Percentiles rank a stretch among this genome's conserved stretches.
Conservation (phyloP, 2,888 invertebrate species). For the Dryobotodes eremita region DNA sequence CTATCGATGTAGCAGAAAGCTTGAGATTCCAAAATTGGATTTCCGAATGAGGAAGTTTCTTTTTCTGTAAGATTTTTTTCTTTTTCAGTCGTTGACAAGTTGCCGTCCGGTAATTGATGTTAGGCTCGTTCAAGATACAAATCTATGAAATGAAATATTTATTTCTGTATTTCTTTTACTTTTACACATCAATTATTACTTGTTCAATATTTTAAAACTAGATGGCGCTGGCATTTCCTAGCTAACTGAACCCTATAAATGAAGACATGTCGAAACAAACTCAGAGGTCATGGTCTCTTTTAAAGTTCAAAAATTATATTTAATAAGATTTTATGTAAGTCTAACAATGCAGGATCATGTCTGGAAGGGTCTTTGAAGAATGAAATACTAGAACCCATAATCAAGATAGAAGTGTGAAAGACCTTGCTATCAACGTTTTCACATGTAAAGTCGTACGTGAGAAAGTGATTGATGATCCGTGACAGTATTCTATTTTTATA, state of each 20-base stretch:
- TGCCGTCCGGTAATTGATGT: constrained; percentile 16
- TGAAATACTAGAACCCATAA: background rate
- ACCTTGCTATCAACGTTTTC: background rate
- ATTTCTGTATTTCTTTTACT: background rate
- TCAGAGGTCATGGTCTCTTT: background rate
- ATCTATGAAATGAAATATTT: background rate
- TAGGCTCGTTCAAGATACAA: background rate
- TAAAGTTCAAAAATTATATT: background rate
- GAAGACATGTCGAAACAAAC: background rate
- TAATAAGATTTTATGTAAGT: background rate
- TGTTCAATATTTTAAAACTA: background rate
- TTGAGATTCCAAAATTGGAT: constrained; percentile 20
- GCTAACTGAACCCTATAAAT: too few relatives aligned
- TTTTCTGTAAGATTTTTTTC: background rate
- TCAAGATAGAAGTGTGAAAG: background rate
- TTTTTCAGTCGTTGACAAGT: background rate
- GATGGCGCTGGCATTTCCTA: background rate
- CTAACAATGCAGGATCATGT: background rate
- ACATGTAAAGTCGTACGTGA: background rate
- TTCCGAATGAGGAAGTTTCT: constrained; percentile 2
- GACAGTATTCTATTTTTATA: constrained; percentile 12
- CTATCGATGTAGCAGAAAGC: background rate
- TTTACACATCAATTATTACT: background rate
- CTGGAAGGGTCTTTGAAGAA: background rate
- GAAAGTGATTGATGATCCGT: constrained; percentile 40